A percentile compares a stretch with the other conserved stretches of the same genome.
These are phyloP conservation scores for Mobula birostris DNA, from an alignment of 2,113 vertebrate genomes.

Conservation along the genomic window DNA sequence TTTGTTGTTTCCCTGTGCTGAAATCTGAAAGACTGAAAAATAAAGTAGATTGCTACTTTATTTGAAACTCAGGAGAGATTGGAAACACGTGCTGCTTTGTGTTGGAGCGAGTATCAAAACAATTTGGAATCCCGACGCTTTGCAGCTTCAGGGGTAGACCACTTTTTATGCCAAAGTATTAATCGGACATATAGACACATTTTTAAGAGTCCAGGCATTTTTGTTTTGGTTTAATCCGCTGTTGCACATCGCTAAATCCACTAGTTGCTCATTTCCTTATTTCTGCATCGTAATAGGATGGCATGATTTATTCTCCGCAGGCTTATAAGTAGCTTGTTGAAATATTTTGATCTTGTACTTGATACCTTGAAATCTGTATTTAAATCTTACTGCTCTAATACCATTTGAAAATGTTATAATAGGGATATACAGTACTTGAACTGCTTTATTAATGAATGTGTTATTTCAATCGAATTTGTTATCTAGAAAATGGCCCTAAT, in stretches of 20 bases:
- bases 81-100: constrained; percentile 18
- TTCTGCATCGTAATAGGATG: background rate
- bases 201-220: background rate
- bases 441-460: background rate
- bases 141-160: background rate
- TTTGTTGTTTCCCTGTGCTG: constrained; percentile 38
- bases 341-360: background rate
- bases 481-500: background rate
- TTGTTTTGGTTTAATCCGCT: background rate
- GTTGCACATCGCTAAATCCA: background rate
- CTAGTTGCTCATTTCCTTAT: background rate
- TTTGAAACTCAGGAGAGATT: background rate
- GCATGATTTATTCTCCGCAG: background rate
- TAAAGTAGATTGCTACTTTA: background rate
- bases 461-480: background rate
- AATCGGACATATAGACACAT: background rate
- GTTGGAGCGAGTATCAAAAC: background rate
- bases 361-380: background rate
- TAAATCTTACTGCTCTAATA: background rate
- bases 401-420: too few relatives aligned
- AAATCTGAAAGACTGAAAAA: background rate
- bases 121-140: background rate
- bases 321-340: background rate
- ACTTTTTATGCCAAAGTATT: background rate
- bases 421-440: background rate